phyloP scores from a whole-genome alignment of 35 echinoderm and acorn worm genomes.

The Anneissia japonica region DNA sequence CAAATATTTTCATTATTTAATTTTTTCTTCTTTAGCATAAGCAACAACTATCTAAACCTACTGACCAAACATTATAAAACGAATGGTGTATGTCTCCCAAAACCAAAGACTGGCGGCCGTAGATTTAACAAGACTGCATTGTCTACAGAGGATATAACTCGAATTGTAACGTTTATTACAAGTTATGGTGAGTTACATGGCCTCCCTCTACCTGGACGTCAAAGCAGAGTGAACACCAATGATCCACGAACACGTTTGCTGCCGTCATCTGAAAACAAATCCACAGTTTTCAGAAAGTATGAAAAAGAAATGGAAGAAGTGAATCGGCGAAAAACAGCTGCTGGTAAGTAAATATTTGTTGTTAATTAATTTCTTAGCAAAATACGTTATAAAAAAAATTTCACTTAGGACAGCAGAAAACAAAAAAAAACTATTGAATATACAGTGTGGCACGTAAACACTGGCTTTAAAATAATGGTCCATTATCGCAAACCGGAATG shows the following conservation, averaged over 20 bases:
- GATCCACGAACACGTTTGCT: constrained; percentile 11
- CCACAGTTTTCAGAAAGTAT: constrained; percentile 2
- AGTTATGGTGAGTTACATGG: constrained; percentile 18
- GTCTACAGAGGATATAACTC: neutral
- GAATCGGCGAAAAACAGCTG: neutral
- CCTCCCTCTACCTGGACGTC: constrained; percentile 6
- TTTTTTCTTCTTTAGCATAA: constrained; percentile 15
- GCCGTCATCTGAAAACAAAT: constrained; percentile 4
- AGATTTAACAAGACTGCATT: constrained; percentile 14
- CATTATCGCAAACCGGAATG: too few species aligned
- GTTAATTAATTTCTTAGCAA: too few species aligned
- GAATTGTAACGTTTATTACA: constrained; percentile 9
- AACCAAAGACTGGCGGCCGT: neutral
- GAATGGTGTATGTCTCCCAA: neutral
- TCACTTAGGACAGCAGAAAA: too few species aligned
- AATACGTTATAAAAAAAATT: too few species aligned
- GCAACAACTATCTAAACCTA: constrained; percentile 9
- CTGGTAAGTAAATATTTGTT: neutral
- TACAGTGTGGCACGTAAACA: too few species aligned
- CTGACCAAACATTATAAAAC: constrained; percentile 18
- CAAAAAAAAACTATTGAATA: too few species aligned
- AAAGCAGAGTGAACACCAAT: neutral
- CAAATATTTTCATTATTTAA: too few species aligned
- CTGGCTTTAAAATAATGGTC: too few species aligned
- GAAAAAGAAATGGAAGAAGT: neutral